Percentiles rank a stretch among this genome's conserved stretches.
These are phyloP conservation scores for Bradypodion pumilum DNA, from an alignment of 2,797 vertebrate genomes.

Conservation along the genomic window DNA sequence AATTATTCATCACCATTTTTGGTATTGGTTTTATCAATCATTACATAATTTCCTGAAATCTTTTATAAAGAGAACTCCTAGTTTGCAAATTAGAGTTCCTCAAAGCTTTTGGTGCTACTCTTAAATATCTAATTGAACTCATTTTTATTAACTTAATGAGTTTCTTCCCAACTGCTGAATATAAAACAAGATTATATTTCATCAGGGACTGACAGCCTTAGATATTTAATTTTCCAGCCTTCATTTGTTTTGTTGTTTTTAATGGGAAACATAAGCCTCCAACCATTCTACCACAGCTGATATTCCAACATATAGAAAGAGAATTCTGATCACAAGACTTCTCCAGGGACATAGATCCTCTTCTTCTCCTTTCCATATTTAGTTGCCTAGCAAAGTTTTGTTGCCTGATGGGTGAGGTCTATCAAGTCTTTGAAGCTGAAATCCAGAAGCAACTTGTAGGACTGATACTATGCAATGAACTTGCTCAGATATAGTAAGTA, in stretches of 20 bases:
- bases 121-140: slow-evolving; percentile 65
- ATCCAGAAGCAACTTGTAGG: not conserved
- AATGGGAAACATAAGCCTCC: not conserved
- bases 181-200: slow-evolving; percentile 27
- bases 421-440: not conserved
- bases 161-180: slow-evolving; percentile 52
- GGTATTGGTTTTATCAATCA: slow-evolving; percentile 64
- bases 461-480: not conserved
- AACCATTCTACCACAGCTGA: not conserved
- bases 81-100: slow-evolving; percentile 66
- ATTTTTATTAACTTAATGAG: slow-evolving; percentile 68
- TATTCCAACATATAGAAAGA: not conserved
- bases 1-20: slow-evolving; percentile 72
- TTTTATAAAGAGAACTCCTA: slow-evolving; percentile 68
- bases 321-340: not conserved
- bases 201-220: not conserved
- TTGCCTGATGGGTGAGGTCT: not conserved
- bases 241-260: not conserved
- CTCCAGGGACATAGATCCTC: not conserved
- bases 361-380: not conserved
- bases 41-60: slow-evolving; percentile 69
- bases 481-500: not conserved
- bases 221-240: not conserved
- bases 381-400: not conserved
- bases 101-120: slow-evolving; percentile 68